Evolutionary conservation across 2,888 invertebrate species (phyloP), one percentile per base, ranked within the genome.

Genomic region (Rhingia campestris): DNA sequence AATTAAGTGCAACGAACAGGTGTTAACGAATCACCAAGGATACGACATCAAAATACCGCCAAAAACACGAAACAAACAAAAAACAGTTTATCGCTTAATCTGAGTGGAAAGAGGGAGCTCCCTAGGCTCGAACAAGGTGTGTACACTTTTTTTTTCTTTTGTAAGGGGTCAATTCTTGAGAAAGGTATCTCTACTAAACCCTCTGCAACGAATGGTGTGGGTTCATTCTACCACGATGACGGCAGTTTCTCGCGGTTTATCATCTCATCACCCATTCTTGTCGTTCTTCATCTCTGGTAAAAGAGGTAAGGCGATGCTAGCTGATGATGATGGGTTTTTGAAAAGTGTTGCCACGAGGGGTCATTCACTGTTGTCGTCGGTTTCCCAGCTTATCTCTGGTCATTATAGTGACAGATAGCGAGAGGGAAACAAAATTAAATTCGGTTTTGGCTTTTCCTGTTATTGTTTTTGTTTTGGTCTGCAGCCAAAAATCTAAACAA

Each of bases 1-100:
- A 14, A 37, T 37, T 22, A 1, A 72, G 79, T 82, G 79, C 80
- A 80, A 75, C 74, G 80, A 84, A 80, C 80, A 79, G 82, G 82
- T 82, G 82, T 73, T 79, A 82, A 70, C 82, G 37, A 56, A 58
- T 59, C 37, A 39, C 53, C 59, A 70, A 75, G 84, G 80, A 80
- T 80, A 64, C 63, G 32, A 53, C 56, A 41, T 41, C 47, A 54
- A 64, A 43, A 32, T n/a, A 61, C 79, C 77, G 72, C 73, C 66
- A 61, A 79, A 69, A 12, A 56, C 64, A 76, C 63, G 45, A 70
- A 39, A 49, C 22, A 2, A 22, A 56, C 12, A 53, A 56, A 67
- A 69, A 70, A 74, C 79, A 33, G 37, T 80, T 84, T 75, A 84
- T 75, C 84, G 49, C 41, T 61, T 45, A 66, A 75, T 74, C 80